Base-by-base conservation (phyloP, 2,888 invertebrate genomes). In the Ochropleura plecta region DNA sequence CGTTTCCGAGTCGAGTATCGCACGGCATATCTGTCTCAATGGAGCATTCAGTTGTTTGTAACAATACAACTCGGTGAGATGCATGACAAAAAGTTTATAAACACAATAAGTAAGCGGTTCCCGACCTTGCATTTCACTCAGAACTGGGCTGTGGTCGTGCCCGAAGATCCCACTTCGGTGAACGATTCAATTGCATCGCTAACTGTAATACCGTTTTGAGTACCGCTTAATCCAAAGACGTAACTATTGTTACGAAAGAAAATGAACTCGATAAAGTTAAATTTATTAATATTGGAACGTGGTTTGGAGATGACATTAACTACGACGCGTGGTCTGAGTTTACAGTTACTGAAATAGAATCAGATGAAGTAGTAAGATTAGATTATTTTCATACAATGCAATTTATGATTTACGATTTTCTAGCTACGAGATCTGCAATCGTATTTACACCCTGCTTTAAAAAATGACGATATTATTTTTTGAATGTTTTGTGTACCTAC, bases 1-100 rank as follows among this genome's bases (percentile, higher is more conserved):
- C 86, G 88, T 90, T 93, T 92, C 92, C 92, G 91, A 93, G 88
- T 91, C 85, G 90, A 91, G 90, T 94, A 95, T 94, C 93, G 94
- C 95, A 95, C 95, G 94, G 91, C 91, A 93, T 92, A 93, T 93
- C 92, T 93, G 89, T 94, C 91, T 95, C 93, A 93, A 94, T 94
- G 88, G 93, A 94, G 91, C 91, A 93, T 92, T 91, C 94, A 90
- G 89, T 91, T 89, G 90, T 89, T 90, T 89, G 87, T 88, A 93
- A 95, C 94, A 94, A 94, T 94, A 92, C 91, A 90, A 91, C 88
- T 89, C 90, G 88, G 93, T 92, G 94, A 93, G 93, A 94, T 93
- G 93, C 93, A 92, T 93, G 93, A 94, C 93, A 95, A 95, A 93
- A 94, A 94, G 83, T 90, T 93, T 92, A 91, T 90, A 90, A 92